Evolutionary conservation across 2,888 invertebrate genomes (phyloP).

Genomic region (Ischnura elegans): DNA sequence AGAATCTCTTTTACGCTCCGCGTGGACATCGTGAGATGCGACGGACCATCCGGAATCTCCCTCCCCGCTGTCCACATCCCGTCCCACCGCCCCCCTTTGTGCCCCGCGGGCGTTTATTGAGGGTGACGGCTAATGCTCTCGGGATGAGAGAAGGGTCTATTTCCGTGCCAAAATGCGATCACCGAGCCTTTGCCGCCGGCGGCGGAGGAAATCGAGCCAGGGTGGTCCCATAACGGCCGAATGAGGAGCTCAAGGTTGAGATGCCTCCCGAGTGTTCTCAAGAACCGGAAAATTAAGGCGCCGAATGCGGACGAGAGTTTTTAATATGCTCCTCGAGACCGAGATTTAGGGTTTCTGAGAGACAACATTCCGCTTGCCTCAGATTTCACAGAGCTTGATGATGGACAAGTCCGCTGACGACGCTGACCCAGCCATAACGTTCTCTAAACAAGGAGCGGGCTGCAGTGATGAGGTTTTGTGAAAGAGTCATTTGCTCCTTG

Average conservation of each 20-base stretch:
- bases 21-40: slow-evolving; percentile 38
- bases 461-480: not conserved
- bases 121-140: slow-evolving; percentile 37
- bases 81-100: not conserved
- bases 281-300: not conserved
- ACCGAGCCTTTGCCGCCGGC: not conserved
- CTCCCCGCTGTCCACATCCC: not conserved
- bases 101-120: slow-evolving; percentile 7
- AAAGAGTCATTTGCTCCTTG: not conserved
- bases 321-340: not conserved
- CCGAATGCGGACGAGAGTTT: not conserved
- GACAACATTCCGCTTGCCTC: slow-evolving; percentile 4
- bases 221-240: slow-evolving; percentile 30
- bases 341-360: not conserved
- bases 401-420: not conserved
- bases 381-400: not conserved
- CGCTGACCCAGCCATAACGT: not conserved
- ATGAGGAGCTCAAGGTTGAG: not conserved
- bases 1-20: slow-evolving; percentile 38
- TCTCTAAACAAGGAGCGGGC: not conserved
- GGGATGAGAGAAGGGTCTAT: slow-evolving; percentile 42
- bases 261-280: not conserved
- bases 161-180: slow-evolving; percentile 39
- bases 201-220: slow-evolving; percentile 10
- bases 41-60: not conserved